Evolutionary conservation across 1,140 invertebrate species (phyloP).

Genomic region (Anoplophora glabripennis): DNA sequence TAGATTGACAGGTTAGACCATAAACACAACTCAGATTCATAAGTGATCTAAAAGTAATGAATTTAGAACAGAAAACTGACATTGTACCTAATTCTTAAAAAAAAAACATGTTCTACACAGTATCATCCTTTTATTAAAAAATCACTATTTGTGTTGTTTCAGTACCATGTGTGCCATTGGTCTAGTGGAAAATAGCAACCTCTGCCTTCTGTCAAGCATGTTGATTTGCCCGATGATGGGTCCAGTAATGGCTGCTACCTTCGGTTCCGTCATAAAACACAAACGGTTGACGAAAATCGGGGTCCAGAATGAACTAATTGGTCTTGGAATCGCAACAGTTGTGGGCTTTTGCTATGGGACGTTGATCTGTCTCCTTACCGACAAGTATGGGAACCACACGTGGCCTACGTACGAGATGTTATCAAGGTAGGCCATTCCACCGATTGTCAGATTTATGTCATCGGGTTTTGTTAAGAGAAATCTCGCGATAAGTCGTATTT

Average conservation of each 20-base stretch:
- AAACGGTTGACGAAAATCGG: constrained; percentile 59
- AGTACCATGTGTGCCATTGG: constrained; percentile 62
- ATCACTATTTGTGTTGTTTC: constrained; percentile 8
- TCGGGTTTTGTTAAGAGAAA: too few relatives aligned
- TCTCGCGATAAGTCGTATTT: too few relatives aligned
- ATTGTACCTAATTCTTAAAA: too few relatives aligned
- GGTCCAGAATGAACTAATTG: constrained; percentile 62
- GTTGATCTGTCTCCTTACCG: constrained; percentile 55
- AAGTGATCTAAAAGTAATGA: too few relatives aligned
- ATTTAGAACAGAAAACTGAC: too few relatives aligned
- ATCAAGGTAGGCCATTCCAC: constrained; percentile 53
- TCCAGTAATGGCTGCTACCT: constrained; percentile 71
- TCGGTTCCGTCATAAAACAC: constrained; percentile 68
- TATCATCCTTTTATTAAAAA: too few relatives aligned
- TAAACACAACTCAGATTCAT: too few relatives aligned
- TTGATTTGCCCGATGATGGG: constrained; percentile 77
- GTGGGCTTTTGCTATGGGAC: constrained; percentile 71
- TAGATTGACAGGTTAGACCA: too few relatives aligned
- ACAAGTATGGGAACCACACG: constrained; percentile 56
- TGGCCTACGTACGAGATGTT: constrained; percentile 72
- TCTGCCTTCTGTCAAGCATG: constrained; percentile 74
- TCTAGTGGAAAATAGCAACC: constrained; percentile 73
- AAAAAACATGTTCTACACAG: too few relatives aligned
- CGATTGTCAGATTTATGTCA: too few relatives aligned
- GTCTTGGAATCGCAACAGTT: constrained; percentile 59